Percentiles rank a stretch among this genome's conserved stretches.
phyloP scores from a whole-genome alignment of 2,888 invertebrate genomes.

The Xestia ashworthii region DNA sequence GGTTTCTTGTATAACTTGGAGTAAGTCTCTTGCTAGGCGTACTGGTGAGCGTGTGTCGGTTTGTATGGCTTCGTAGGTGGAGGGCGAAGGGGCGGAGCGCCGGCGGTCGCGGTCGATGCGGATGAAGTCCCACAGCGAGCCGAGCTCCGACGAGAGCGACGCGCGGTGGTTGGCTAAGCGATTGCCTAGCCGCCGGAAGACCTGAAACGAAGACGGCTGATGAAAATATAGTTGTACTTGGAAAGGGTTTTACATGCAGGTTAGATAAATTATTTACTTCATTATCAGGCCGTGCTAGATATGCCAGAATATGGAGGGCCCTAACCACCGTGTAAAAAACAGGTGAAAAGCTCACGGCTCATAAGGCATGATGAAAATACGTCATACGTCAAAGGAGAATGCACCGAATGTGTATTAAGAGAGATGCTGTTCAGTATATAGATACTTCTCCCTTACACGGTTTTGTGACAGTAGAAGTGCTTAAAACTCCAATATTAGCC shows the following conservation, averaged over 20 bases:
- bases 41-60: conserved; percentile 81
- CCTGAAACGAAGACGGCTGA: conserved; percentile 71
- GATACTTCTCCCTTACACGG: too few relatives aligned
- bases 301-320: background rate
- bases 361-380: too few relatives aligned
- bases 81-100: conserved; percentile 79
- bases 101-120: conserved; percentile 80
- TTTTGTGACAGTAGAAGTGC: too few relatives aligned
- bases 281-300: background rate
- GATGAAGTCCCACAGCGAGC: conserved; percentile 88
- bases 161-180: conserved; percentile 86
- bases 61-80: conserved; percentile 78
- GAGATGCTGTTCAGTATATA: too few relatives aligned
- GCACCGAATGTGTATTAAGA: too few relatives aligned
- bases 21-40: conserved; percentile 83
- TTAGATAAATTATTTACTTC: background rate
- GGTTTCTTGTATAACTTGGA: conserved; percentile 88
- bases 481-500: too few relatives aligned
- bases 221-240: conserved; percentile 38
- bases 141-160: conserved; percentile 85
- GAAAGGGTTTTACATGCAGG: conserved; percentile 26
- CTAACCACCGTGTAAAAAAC: too few relatives aligned
- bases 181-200: conserved; percentile 85
- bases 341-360: too few relatives aligned
- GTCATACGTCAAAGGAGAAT: too few relatives aligned